These are phyloP conservation scores for Drosophila tripunctata DNA, from an alignment of 2,888 invertebrate species.

Conservation along the genomic window DNA sequence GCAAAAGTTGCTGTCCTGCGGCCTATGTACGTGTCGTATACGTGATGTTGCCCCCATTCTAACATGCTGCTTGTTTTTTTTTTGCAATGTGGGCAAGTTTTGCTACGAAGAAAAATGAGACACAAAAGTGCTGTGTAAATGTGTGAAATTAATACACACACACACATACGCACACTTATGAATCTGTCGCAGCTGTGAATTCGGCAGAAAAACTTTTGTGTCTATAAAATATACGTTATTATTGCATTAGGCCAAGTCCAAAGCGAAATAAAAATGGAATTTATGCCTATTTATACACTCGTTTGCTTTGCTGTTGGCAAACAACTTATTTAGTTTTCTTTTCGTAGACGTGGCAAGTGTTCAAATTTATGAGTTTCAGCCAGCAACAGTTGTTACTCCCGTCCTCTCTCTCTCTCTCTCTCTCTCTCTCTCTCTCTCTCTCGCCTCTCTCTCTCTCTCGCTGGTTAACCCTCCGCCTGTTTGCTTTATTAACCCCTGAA, in stretches of 20 bases:
- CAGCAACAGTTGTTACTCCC: conserved; percentile 52
- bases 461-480: background rate
- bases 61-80: conserved; percentile 21
- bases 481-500: conserved; percentile 47
- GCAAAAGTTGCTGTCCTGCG: conserved; percentile 47
- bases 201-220: conserved; percentile 35
- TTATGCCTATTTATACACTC: conserved; percentile 41
- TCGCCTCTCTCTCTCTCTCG: background rate
- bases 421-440: background rate
- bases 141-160: conserved; percentile 69
- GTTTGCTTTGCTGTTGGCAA: conserved; percentile 15
- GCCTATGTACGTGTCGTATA: conserved; percentile 55
- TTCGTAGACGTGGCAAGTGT: conserved; percentile 46
- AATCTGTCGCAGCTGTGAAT: conserved; percentile 15
- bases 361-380: conserved; percentile 54
- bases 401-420: background rate
- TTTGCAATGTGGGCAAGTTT: conserved; percentile 55
- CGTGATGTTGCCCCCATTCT: conserved; percentile 30
- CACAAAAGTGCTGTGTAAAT: conserved; percentile 72
- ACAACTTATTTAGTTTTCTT: conserved; percentile 54
- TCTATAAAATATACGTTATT: conserved; percentile 70
- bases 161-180: conserved; percentile 24
- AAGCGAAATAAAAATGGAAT: conserved; percentile 51
- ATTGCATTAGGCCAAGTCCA: conserved; percentile 62
- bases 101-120: conserved; percentile 55